Conservation (phyloP, 2,797 vertebrate species). For the Alectoris magna region DNA sequence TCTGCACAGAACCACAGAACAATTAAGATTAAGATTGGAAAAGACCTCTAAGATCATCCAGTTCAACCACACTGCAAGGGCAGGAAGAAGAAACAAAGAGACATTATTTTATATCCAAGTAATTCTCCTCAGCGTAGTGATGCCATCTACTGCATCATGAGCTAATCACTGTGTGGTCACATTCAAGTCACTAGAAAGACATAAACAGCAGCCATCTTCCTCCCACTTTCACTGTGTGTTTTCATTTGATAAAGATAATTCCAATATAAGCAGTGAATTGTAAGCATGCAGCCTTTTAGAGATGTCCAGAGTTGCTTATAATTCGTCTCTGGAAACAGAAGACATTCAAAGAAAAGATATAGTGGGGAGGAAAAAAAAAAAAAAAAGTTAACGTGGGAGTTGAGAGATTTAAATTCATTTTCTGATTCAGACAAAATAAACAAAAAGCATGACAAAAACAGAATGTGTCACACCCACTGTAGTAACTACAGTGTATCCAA, state of each 20-base stretch:
- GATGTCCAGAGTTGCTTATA: not conserved
- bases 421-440: slow-evolving; percentile 11
- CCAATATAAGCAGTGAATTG: not conserved
- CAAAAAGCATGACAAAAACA: slow-evolving; percentile 4
- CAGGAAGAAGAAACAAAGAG: no score
- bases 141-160: not conserved
- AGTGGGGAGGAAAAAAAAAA: not conserved
- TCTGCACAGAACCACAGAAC: not conserved
- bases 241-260: not conserved
- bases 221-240: not conserved
- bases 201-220: not conserved
- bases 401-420: not conserved
- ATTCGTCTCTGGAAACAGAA: slow-evolving; percentile 10
- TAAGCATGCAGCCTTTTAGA: not conserved
- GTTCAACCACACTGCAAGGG: no score
- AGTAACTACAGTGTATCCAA: not conserved
- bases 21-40: no score
- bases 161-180: not conserved
- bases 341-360: not conserved
- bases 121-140: no score
- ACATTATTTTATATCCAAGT: no score
- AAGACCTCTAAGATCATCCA: no score
- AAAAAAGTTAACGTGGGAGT: not conserved
- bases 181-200: not conserved
- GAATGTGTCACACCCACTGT: not conserved